Base-by-base conservation (phyloP, 2,797 vertebrate species). In the Perdix hodgsoniae region DNA sequence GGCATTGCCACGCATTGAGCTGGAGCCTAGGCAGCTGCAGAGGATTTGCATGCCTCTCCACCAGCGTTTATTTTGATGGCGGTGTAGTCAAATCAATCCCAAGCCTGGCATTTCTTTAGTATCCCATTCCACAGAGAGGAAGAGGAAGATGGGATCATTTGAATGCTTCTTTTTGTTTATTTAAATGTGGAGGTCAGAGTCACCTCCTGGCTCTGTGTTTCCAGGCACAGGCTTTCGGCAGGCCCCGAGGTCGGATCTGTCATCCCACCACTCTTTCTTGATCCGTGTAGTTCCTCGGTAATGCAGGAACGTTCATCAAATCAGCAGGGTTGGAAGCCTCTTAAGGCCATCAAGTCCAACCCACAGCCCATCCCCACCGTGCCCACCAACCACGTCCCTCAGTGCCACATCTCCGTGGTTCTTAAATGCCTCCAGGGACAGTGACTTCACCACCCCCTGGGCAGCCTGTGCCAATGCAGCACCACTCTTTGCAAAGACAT, bases 161-260 rank as follows among this genome's bases (percentile, higher is more conserved):
- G 92, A 87, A 94, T 95, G 9, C 59, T 39, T 12, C 16, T 40
- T 76, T 87, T 74, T 80, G 72, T 61, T 52, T 75, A 89, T 95
- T 94, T 39, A 86, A 91, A 93, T 93, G 8, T 19, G 6, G 75
- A 54, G 88, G 63, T 82, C 86, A 90, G 90, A 86, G 83, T 91
- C 69, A 66, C 21, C 27, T 84, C 2, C 35, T 44, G 27, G 61
- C 63, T 78, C 31, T 39, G 71, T 6, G 0, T 45, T 77, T 45
- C 65, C 49, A 29, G 59, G 37, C 45, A 4, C 23, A 31, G 47
- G 29, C 21, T 54, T 19, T 24, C 54, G 54, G 40, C 40, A 19
- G 42, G 11, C 6, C 15, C 57, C 5, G 4, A 27, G 35, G 59
- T 7, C 24, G 61, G 18, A n/a, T 37, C n/a, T 69, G 44, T 75